Conservation (phyloP, 1,140 invertebrate species). For the Macrosteles quadrilineatus region DNA sequence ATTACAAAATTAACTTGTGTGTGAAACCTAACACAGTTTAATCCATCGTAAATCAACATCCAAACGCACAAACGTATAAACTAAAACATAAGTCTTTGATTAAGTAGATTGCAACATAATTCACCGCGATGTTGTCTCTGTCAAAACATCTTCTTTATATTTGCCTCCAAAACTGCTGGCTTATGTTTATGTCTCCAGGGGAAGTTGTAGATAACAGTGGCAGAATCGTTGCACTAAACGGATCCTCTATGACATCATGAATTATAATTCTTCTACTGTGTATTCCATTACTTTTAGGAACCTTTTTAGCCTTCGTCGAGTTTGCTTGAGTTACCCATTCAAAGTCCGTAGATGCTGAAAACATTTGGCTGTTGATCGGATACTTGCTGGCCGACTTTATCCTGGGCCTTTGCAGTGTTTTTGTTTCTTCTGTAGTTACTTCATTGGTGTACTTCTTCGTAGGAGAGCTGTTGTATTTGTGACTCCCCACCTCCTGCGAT, state of each 20-base stretch:
- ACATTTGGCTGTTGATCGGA: background rate
- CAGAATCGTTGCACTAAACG: background rate
- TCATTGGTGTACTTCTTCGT: background rate
- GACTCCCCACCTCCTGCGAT: background rate
- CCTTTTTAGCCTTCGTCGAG: background rate
- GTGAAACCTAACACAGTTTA: too few species aligned
- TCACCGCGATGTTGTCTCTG: too few species aligned
- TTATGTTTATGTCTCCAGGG: background rate
- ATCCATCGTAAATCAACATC: too few species aligned
- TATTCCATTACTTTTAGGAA: background rate
- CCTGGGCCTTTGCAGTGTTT: background rate
- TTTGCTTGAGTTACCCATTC: slow-evolving; percentile 12
- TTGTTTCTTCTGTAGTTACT: background rate
- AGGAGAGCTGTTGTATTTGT: background rate
- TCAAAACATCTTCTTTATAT: background rate
- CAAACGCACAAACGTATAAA: too few species aligned
- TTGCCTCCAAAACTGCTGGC: slow-evolving; percentile 7
- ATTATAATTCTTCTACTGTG: background rate
- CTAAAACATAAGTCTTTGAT: too few species aligned
- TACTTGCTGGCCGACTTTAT: background rate
- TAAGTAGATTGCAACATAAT: too few species aligned
- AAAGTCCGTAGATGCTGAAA: background rate
- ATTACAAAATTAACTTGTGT: too few species aligned
- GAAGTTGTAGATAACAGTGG: background rate
- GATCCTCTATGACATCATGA: background rate